phyloP scores from a whole-genome alignment of 2,113 vertebrate genomes.

The Panthera uncia region DNA sequence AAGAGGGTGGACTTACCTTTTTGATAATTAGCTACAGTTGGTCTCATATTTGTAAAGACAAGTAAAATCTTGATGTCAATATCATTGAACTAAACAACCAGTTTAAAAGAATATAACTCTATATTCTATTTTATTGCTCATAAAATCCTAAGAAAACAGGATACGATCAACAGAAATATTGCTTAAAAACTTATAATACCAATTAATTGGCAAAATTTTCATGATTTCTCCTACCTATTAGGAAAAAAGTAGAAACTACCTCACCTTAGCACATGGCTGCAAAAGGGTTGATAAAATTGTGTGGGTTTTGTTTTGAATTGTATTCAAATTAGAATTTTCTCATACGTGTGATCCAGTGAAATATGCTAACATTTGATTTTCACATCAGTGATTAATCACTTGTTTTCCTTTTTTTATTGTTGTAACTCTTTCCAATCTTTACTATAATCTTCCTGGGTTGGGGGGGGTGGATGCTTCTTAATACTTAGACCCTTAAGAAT shows the following conservation, averaged over 20 bases:
- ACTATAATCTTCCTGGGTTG: background rate
- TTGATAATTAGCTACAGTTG: background rate
- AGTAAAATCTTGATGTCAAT: background rate
- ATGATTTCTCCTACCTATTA: background rate
- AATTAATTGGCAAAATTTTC: background rate
- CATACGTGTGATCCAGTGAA: background rate
- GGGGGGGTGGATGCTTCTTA: background rate
- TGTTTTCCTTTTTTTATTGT: background rate
- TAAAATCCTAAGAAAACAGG: background rate
- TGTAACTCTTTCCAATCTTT: background rate
- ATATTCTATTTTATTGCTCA: background rate
- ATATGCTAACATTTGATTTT: conserved; percentile 13
- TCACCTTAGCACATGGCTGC: background rate
- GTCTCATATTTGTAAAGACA: background rate
- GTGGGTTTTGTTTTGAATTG: background rate
- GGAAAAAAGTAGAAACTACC: background rate
- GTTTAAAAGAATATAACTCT: background rate
- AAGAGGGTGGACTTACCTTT: background rate
- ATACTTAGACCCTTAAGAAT: background rate
- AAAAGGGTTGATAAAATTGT: background rate
- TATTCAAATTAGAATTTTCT: background rate
- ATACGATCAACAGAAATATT: background rate
- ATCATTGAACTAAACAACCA: background rate
- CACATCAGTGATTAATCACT: background rate
- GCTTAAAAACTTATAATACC: background rate